Base-by-base conservation (phyloP, 1,140 invertebrate genomes). In the Calephelis nemesis region DNA sequence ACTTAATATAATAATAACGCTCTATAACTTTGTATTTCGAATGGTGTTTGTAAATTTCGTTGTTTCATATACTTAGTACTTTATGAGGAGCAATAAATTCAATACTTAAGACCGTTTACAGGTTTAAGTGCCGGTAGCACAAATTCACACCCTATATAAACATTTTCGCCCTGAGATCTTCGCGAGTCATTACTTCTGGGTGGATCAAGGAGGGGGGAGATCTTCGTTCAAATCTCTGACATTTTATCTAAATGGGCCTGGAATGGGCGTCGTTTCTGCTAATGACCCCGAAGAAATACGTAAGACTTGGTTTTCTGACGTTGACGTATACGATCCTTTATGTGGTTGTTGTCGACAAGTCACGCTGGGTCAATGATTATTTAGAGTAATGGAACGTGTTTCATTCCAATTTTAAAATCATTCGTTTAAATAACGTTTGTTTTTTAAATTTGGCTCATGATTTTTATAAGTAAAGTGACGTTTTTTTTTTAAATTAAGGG, bases 181-280 rank as follows among this genome's bases (percentile, higher is more conserved):
- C 84, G 85, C 86, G 88, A 85, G 73, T 88, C 88, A 91, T 91
- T 89, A 91, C 88, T 78, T 81, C 78, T 78, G 77, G 69, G 63
- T 48, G 58, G 73, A 65, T 62, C 47, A 62, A 66, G 65, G 48
- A 65, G 62, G 13, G 64, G 69, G 65, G 66, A 65, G 64, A 85
- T 84, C 82, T 85, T 85, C 82, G 82, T 87, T 87, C 83, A 90
- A 90, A 91, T 91, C 88, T 91, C 78, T 83, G 85, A 84, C 88
- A 83, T 91, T 91, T 91, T 91, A 91, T 91, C 88, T 91, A 89
- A 91, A 91, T 89, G 88, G 87, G 87, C 82, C 78, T 77, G 83
- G 78, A 89, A 91, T 88, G 87, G 83, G 81, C 77, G 81, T 81
- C 88, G 84, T 87, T 80, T 81, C 77, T 81, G 75, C 84, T 91